A percentile compares a stretch with the other conserved stretches of the same genome.
These are phyloP conservation scores for Microcebus tavaratra DNA, from an alignment of 2,113 vertebrate species.

Conservation along the genomic window DNA sequence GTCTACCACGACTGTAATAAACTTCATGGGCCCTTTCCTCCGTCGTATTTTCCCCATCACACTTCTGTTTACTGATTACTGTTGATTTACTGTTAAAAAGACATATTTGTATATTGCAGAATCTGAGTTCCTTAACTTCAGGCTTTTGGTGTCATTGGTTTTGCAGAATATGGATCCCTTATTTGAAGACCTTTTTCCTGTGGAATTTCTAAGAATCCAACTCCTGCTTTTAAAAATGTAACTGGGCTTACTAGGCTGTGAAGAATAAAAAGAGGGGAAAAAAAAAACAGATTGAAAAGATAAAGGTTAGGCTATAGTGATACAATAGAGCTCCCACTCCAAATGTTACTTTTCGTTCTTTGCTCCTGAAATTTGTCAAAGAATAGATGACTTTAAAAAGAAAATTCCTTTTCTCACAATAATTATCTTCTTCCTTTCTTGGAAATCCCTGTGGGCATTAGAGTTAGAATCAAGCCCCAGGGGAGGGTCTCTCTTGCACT, in stretches of 20 bases:
- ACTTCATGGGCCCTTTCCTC: background rate
- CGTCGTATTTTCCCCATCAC: background rate
- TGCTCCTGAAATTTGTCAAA: background rate
- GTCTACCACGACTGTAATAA: background rate
- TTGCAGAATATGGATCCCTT: background rate
- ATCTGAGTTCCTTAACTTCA: background rate
- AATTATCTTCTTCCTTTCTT: slow-evolving; percentile 17
- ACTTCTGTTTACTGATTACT: background rate
- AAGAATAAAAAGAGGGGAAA: background rate
- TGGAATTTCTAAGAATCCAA: background rate
- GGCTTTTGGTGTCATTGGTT: background rate
- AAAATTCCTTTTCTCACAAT: slow-evolving; percentile 15
- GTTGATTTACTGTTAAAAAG: background rate
- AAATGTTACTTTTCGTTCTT: background rate
- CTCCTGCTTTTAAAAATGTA: background rate
- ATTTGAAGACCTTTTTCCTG: background rate
- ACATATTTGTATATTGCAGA: background rate
- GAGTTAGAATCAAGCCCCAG: background rate
- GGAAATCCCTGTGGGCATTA: background rate
- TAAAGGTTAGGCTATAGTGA: background rate
- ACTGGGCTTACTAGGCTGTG: background rate
- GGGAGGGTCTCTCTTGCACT: background rate
- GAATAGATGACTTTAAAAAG: slow-evolving; percentile 8
- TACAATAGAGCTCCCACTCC: background rate
- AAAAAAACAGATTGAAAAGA: no score